Conservation (phyloP, 1,140 invertebrate genomes). For the Mizuhopecten yessoensis region DNA sequence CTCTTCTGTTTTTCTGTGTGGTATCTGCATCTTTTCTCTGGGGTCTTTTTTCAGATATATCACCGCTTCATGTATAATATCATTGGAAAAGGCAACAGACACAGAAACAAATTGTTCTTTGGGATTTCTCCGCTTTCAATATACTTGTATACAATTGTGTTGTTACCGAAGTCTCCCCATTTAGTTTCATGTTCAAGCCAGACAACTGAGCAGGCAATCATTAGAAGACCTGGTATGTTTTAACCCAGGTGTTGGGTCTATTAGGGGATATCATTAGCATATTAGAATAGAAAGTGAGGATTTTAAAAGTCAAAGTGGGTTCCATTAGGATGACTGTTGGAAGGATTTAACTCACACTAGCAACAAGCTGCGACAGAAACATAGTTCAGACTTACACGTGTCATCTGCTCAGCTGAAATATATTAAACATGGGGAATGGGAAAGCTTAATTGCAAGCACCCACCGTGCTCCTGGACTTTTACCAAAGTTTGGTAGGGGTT, state of each 20-base stretch:
- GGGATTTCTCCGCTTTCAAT: background rate
- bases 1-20: no score
- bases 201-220: background rate
- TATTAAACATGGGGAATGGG: no score
- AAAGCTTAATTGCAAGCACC: no score
- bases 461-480: no score
- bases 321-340: background rate
- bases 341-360: background rate
- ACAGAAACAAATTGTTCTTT: background rate
- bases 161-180: background rate
- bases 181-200: background rate
- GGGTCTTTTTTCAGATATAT: no score
- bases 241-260: background rate
- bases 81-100: no score
- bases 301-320: background rate
- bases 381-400: background rate
- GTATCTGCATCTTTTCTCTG: no score
- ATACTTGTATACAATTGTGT: background rate
- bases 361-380: background rate
- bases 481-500: no score
- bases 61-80: no score
- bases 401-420: constrained; percentile 8
- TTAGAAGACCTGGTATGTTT: background rate
- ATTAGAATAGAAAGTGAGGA: background rate
- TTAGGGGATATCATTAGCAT: background rate